Evolutionary conservation across 2,113 vertebrate genomes (phyloP), one percentile per base, ranked within the genome.

Genomic region (Uria lomvia): DNA sequence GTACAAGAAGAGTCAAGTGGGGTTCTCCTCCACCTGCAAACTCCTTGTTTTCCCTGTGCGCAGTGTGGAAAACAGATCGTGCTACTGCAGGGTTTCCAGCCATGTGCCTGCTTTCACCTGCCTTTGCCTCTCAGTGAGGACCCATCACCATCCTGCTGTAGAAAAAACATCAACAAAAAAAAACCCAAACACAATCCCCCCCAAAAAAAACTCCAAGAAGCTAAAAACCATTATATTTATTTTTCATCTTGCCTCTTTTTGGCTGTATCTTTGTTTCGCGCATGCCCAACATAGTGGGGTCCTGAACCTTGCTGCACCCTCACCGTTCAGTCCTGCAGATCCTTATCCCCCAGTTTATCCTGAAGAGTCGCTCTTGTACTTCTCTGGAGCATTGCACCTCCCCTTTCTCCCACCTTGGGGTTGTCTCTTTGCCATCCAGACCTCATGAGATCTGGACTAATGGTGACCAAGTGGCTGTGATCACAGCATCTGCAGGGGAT

Each of bases 291-390:
- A 15, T 12, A 36, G 21, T 23, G 29, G 18, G 30, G 22, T 42
- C 40, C 40, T 56, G 26, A 73, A 9, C 11, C 26, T 34, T 42
- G 67, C n/a, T 58, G 34, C 8, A 45, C 19, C 9, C 19, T 65
- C 43, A 52, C 50, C 38, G 29, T 45, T 19, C 9, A 36, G n/a
- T 68, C 45, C 45, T 60, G 47, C 52, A 80, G 52, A 60, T 5
- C 30, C 19, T 59, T 32, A 29, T 49, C 30, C 29, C n/a, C 40
- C 18, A 5, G 8, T 43, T 76, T 20, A 56, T 12, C 19, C 42
- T 15, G 23, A 34, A 38, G 7, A 75, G 17, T 29, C 2, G 1
- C 26, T 53, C 60, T 80, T 1, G 0, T 36, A 12, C 18, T 22
- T 34, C 36, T 42, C 36, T 8, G n/a, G 49, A 77, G 21, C n/a